phyloP scores from a whole-genome alignment of 1,140 invertebrate species.

The Procambarus virginalis region DNA sequence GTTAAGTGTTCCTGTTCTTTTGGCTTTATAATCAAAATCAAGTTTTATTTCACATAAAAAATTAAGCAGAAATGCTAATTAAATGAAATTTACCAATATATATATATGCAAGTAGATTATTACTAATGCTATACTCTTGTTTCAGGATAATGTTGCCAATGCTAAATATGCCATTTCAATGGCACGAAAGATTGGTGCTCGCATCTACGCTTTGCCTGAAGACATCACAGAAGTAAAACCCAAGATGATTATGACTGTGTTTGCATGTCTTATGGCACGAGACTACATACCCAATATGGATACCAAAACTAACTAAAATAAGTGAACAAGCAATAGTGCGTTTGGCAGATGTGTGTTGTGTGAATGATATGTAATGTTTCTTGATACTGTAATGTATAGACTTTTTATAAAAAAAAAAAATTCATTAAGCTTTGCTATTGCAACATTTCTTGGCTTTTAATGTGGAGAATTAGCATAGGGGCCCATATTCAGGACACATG shows the following conservation, averaged over 20 bases:
- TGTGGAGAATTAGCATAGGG: conserved; percentile 28
- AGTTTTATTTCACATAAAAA: too few species aligned
- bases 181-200: conserved; percentile 96
- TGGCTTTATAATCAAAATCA: too few species aligned
- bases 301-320: conserved; percentile 70
- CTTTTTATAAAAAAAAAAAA: conserved; percentile 50
- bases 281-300: conserved; percentile 95
- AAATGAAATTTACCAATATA: conserved; percentile 22
- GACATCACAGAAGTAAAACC: conserved; percentile 98
- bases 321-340: conserved; percentile 9
- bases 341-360: conserved; percentile 31
- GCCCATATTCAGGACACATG: conserved; percentile 10
- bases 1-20: too few species aligned
- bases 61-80: neutral
- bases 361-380: conserved; percentile 38
- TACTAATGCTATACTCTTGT: conserved; percentile 72
- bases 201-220: conserved; percentile 98
- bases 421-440: conserved; percentile 41
- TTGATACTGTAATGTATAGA: conserved; percentile 32
- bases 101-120: neutral
- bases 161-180: conserved; percentile 99
- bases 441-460: conserved; percentile 20
- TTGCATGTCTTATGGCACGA: conserved; percentile 98
- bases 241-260: conserved; percentile 99
- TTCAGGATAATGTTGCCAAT: conserved; percentile 94